A percentile compares a stretch with the other conserved stretches of the same genome.
phyloP scores from a whole-genome alignment of 2,113 vertebrate species.

The Balaeniceps rex region DNA sequence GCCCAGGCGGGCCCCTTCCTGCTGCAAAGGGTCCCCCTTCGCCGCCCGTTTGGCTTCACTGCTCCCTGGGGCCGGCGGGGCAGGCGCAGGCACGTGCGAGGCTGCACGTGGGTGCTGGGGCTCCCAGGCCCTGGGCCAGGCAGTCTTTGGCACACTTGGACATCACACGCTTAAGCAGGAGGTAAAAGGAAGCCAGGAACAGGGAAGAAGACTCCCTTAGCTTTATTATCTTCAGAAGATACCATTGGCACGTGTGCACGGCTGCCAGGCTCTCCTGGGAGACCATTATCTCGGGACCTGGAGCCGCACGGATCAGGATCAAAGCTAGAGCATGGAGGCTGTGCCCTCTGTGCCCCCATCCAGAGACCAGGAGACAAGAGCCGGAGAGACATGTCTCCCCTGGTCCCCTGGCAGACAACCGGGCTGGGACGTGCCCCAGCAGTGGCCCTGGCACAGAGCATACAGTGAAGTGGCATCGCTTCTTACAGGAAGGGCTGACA shows the following conservation, averaged over 20 bases:
- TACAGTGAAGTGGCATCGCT: fast-evolving
- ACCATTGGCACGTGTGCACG: fast-evolving
- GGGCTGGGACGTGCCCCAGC: background rate
- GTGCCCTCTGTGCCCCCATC: background rate
- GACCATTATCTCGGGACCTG: background rate
- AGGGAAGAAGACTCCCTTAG: background rate
- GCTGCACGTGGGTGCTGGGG: background rate
- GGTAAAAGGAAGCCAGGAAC: background rate
- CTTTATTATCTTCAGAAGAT: constrained; percentile 19
- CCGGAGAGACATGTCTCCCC: background rate
- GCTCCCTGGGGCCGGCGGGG: fast-evolving
- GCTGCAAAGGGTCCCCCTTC: background rate
- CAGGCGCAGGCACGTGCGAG: fast-evolving
- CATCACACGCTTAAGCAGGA: background rate
- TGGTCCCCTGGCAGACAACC: background rate
- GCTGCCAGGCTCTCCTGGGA: background rate
- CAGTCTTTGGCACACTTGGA: background rate
- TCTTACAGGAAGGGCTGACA: background rate
- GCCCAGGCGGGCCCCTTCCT: background rate
- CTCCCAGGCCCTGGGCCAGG: background rate
- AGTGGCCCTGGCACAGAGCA: background rate
- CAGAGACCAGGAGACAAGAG: background rate
- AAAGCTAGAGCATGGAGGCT: background rate
- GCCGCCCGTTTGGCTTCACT: fast-evolving
- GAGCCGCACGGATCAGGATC: background rate